Evolutionary conservation across 2,888 invertebrate species (phyloP), one percentile per base, ranked within the genome.

Genomic region (Ceriagrion tenellum): DNA sequence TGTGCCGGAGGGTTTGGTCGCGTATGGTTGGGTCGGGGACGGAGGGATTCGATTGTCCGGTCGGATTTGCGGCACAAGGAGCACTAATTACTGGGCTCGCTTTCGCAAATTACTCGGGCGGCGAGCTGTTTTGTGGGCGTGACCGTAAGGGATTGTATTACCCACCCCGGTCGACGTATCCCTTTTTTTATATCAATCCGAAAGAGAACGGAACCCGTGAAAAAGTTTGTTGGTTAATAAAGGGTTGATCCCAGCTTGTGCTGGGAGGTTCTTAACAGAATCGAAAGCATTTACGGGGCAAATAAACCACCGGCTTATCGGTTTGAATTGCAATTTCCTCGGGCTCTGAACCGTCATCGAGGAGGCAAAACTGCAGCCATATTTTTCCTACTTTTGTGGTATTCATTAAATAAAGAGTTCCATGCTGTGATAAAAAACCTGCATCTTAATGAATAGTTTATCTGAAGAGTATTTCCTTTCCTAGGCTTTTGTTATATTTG

Each of bases 11-110:
- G 59, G 59, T 10, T 59, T 2, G 59, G 59, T 59, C 59, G 16
- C 20, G 18, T 16, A 59, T 59, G 16, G 59, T 59, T 16, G 18
- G 59, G 10, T 20, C 59, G 47, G 47, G 47, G 69, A 26, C 69
- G 12, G 26, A 59, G 59, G 20, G 20, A 59, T 69, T 26, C 69
- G 69, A 69, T 69, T 69, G 69, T 69, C 69, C 69, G 69, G 69
- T 81, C 81, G 81, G 30, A 81, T 35, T 35, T 81, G 81, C 81
- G 81, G 81, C 81, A 81, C 81, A 81, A 81, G 81, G 26, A 81
- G 35, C 81, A 35, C 30, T 81, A 81, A 81, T 81, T 81, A 81
- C 81, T 47, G 81, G 81, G 16, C 59, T 81, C 81, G 81, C 81
- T 81, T 81, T 81, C 81, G 35, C 81, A 81, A 81, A 81, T 81